Evolutionary conservation across 2,113 vertebrate species (phyloP), one percentile per base, ranked within the genome.

Genomic region (Percopsis transmontana): DNA sequence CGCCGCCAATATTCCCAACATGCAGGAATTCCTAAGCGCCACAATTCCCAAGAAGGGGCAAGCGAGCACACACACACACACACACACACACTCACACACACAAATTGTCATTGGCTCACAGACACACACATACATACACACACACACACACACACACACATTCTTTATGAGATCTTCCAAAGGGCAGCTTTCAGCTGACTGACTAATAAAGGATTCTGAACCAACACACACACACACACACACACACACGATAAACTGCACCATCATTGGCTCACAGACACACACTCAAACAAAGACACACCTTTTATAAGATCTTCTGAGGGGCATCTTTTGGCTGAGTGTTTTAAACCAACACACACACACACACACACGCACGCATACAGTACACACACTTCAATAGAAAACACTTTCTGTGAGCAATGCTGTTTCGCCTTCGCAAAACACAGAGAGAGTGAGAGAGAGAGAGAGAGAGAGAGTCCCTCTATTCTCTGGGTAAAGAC

Each of bases 1-100:
- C 87, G 89, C 77, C 74, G 68, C 58, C 79, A 91, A 91, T 88
- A 91, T 91, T 90, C 82, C 66, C 83, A 88, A 84, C 87, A 88
- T 87, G 83, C 86, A 80, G 85, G 88, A 91, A 92, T 92, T 91
- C 85, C 87, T 33, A 82, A n/a, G 76, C 67, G 45, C 84, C 55
- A 76, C 68, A 87, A 87, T 87, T 92, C 81, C 66, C 72, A 87
- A 90, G 77, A 74, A 80, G 77, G 58, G 58, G 59, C 50, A 38
- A 67, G 53, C 15, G 52, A 64, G 68, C 66, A 76, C 67, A 56
- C 62, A 81, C 80, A 77, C 52, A 67, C 20, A 45, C 51, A 55
- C 20, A 67, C 54, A 47, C 41, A 48, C 21, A 48, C 40, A 41
- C 40, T 7, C 40, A 41, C 40, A 41, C 40, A 41, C 42, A 45